phyloP scores from a whole-genome alignment of 2,888 invertebrate genomes.

The Epinotia bilunana region DNA sequence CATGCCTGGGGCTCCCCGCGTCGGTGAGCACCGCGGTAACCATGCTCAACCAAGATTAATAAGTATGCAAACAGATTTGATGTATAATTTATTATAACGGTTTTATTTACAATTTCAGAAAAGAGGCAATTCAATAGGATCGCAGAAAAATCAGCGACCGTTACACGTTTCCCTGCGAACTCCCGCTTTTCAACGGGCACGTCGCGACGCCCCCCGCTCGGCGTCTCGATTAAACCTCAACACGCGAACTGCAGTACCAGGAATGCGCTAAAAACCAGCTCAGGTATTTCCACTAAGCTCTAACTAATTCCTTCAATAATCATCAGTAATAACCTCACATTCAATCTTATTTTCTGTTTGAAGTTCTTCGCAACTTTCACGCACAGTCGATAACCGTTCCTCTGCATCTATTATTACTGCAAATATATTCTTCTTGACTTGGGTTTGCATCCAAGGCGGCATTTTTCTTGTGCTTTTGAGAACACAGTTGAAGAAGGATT shows the following conservation, averaged over 20 bases:
- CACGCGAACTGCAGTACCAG: not conserved
- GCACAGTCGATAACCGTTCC: conserved; percentile 65
- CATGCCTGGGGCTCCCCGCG: not conserved
- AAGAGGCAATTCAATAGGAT: conserved; percentile 1
- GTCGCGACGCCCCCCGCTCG: not conserved
- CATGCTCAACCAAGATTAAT: not conserved
- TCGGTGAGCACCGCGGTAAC: not conserved
- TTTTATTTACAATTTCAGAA: not conserved
- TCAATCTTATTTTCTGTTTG: conserved; percentile 67
- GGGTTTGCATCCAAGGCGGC: conserved; percentile 79
- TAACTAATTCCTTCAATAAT: conserved; percentile 49
- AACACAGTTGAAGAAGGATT: conserved; percentile 75
- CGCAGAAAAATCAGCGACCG: not conserved
- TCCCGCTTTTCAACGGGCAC: not conserved
- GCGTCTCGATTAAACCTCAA: not conserved
- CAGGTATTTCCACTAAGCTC: conserved; percentile 8
- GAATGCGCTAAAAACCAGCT: not conserved
- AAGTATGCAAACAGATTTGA: not conserved
- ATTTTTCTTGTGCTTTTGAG: conserved; percentile 73
- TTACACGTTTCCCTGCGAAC: too few relatives aligned
- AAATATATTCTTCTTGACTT: conserved; percentile 79
- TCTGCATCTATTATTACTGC: conserved; percentile 76
- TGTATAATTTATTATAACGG: not conserved
- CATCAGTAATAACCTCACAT: conserved; percentile 65
- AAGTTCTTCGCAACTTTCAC: conserved; percentile 49